A percentile compares a stretch with the other conserved stretches of the same genome.
Conservation (phyloP, 2,797 vertebrate genomes). For the Sebastes flavidus region DNA sequence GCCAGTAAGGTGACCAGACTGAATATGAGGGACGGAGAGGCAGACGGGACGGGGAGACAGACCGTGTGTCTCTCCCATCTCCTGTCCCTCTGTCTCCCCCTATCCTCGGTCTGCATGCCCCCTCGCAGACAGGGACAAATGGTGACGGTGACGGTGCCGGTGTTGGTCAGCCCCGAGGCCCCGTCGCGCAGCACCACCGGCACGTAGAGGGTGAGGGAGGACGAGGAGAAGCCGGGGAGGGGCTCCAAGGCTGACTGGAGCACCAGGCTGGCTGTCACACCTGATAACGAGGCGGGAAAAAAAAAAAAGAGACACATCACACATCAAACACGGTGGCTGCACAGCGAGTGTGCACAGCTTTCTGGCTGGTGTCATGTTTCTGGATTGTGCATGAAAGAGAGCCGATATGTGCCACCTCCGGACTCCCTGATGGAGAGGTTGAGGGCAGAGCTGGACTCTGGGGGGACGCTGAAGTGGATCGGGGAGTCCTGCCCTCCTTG, state of each 20-base stretch:
- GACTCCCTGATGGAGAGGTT: conserved; percentile 87
- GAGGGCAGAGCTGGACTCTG: conserved; percentile 79
- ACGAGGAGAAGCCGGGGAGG: conserved; percentile 74
- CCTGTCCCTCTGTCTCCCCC: conserved; percentile 63
- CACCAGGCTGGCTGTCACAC: conserved; percentile 89
- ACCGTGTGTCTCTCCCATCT: conserved; percentile 79
- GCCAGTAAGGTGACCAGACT: conserved; percentile 88
- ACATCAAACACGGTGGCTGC: conserved; percentile 25
- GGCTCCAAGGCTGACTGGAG: conserved; percentile 83
- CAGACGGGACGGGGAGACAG: conserved; percentile 73
- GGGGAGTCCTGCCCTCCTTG: conserved; percentile 79
- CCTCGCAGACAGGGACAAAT: conserved; percentile 89
- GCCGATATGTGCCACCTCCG: conserved; percentile 77
- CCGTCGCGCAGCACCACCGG: conserved; percentile 89
- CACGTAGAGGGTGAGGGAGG: conserved; percentile 83
- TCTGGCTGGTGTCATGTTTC: neutral
- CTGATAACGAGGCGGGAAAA: conserved; percentile 66
- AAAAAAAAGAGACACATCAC: neutral
- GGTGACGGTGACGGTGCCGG: conserved; percentile 89
- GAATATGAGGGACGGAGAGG: conserved; percentile 85
- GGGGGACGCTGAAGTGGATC: conserved; percentile 86
- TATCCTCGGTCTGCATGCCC: conserved; percentile 84
- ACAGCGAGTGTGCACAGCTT: neutral
- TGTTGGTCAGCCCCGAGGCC: conserved; percentile 87
- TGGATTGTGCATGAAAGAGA: neutral